These are phyloP conservation scores for Drosophila bocqueti DNA, from an alignment of 1,140 invertebrate species.

Conservation along the genomic window DNA sequence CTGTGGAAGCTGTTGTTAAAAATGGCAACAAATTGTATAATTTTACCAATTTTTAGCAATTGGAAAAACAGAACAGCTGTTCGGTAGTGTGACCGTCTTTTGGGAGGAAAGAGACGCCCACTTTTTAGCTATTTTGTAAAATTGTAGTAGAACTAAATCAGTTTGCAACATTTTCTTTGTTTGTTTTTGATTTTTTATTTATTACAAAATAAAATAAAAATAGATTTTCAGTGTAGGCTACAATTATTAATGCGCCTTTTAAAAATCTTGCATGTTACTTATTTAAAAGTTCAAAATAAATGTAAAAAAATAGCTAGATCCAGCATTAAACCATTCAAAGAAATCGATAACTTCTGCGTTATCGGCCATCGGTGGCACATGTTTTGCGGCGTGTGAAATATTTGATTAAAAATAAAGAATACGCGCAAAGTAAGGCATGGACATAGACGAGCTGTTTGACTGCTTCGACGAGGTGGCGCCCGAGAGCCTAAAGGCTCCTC, in stretches of 20 bases:
- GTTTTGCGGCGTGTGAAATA: conserved; percentile 39
- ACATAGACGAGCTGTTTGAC: conserved; percentile 80
- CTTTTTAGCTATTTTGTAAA: not conserved
- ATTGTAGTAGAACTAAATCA: too few species aligned
- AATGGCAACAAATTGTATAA: conserved; percentile 44
- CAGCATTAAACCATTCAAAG: too few species aligned
- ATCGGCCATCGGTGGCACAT: conserved; percentile 19
- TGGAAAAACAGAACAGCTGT: conserved; percentile 33
- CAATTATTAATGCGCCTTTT: too few species aligned
- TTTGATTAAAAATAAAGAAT: conserved; percentile 6
- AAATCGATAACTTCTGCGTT: too few species aligned
- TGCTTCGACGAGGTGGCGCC: conserved; percentile 70
- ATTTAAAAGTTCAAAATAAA: too few species aligned
- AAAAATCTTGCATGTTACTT: too few species aligned
- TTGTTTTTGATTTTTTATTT: too few species aligned
- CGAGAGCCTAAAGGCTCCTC: conserved; percentile 25
- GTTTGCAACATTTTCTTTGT: too few species aligned
- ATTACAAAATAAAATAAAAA: too few species aligned
- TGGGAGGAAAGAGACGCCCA: too few species aligned
- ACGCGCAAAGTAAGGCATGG: conserved; percentile 47
- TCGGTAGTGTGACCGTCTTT: conserved; percentile 4
- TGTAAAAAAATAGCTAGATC: too few species aligned
- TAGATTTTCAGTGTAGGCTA: too few species aligned
- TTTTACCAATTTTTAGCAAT: conserved; percentile 1
- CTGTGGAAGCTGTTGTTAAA: conserved; percentile 15